Evolutionary conservation across 2,888 invertebrate genomes (phyloP).

Genomic region (Metallyticus violacea): DNA sequence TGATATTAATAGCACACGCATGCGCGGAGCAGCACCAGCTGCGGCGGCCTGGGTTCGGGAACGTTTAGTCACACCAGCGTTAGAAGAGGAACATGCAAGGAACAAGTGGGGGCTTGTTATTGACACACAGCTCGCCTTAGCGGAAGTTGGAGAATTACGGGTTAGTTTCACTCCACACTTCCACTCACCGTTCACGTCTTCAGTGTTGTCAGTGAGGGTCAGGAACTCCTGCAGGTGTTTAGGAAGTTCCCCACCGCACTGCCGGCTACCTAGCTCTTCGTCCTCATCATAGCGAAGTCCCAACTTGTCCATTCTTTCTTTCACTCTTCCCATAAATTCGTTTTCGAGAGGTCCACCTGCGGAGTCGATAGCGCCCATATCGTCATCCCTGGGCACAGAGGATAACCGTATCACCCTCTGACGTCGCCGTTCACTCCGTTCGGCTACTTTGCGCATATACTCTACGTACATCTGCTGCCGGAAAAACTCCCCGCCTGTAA

Average conservation of each 20-base stretch:
- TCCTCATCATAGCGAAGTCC: slow-evolving; percentile 52
- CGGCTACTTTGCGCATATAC: slow-evolving; percentile 74
- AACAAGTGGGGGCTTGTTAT: too few relatives aligned
- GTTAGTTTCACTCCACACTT: background rate
- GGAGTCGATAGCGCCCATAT: slow-evolving; percentile 35
- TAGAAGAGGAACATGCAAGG: slow-evolving; percentile 18
- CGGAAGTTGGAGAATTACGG: background rate
- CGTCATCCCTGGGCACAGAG: background rate
- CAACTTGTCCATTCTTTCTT: slow-evolving; percentile 66
- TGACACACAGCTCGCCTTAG: background rate
- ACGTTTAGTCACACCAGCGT: too few relatives aligned
- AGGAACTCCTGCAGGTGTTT: slow-evolving; percentile 78
- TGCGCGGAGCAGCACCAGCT: too few relatives aligned
- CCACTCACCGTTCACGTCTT: slow-evolving; percentile 19
- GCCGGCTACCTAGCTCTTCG: slow-evolving; percentile 48
- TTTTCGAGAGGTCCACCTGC: slow-evolving; percentile 57
- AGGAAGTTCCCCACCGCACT: slow-evolving; percentile 54
- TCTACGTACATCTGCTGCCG: slow-evolving; percentile 82
- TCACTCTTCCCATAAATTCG: slow-evolving; percentile 76
- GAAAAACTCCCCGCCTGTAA: slow-evolving; percentile 60
- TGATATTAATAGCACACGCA: too few relatives aligned
- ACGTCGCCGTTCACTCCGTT: slow-evolving; percentile 72
- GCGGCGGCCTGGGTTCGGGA: too few relatives aligned
- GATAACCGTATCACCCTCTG: slow-evolving; percentile 80
- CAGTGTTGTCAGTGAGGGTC: slow-evolving; percentile 52